A percentile compares a stretch with the other conserved stretches of the same genome.
phyloP scores from a whole-genome alignment of 2,888 invertebrate genomes.

The Ptilodon capucinus region DNA sequence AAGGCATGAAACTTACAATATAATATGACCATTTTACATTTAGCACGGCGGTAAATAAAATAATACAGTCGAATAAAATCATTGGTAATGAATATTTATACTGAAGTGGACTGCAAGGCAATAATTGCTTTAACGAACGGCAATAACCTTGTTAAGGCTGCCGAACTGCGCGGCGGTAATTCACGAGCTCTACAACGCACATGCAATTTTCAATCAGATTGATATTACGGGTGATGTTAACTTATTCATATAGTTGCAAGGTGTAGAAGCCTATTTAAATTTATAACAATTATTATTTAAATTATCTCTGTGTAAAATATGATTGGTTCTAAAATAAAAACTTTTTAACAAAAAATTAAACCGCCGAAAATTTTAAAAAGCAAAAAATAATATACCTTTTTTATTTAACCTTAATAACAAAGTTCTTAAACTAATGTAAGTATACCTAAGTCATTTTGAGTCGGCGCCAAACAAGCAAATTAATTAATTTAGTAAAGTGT shows the following conservation, averaged over 20 bases:
- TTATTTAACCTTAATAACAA: no score
- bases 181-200: constrained; percentile 13
- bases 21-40: constrained; percentile 7
- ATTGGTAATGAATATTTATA: constrained; percentile 57
- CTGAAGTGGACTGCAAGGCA: constrained; percentile 28
- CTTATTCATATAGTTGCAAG: neutral
- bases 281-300: no score
- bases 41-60: constrained; percentile 20
- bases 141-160: constrained; percentile 44
- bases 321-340: no score
- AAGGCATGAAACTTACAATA: constrained; percentile 1
- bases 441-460: no score
- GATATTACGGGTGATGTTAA: constrained; percentile 10
- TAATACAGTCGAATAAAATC: constrained; percentile 36
- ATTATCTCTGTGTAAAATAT: no score
- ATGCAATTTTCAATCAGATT: constrained; percentile 14
- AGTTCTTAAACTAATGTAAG: no score
- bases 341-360: no score
- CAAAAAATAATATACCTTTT: no score
- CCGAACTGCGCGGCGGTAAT: constrained; percentile 18
- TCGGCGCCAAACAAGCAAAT: no score
- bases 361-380: no score
- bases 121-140: constrained; percentile 52
- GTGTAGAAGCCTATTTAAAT: no score
- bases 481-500: no score